Evolutionary conservation across 2,113 vertebrate species (phyloP), one percentile per base, ranked within the genome.

Genomic region (Plecturocebus donacophilus): DNA sequence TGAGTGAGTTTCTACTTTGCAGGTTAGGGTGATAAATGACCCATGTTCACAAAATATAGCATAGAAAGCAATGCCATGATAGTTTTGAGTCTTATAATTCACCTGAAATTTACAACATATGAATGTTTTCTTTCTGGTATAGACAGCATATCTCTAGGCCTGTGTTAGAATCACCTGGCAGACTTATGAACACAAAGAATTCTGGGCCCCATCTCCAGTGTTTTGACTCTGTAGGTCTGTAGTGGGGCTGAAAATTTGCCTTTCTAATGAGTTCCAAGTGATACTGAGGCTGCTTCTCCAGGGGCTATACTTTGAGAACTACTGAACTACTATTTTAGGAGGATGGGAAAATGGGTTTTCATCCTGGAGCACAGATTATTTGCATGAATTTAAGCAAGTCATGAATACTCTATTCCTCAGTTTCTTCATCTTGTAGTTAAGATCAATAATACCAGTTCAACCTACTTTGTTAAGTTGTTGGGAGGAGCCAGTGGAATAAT

Each of bases 211-310:
- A 68, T 58, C 40, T 10, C 2, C 23, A 77, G 30, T 56, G 2
- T 94, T 96, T 87, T 87, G 73, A 66, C 30, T 90, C 49, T 76
- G 47, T 73, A 61, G 11, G 1, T 82, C 25, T 84, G 47, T n/a
- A 10, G 5, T 64, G 17, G 20, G 12, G 20, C 25, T n/a, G 13
- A 61, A 3, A 94, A 81, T 80, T 85, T 87, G 6, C 25, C 45
- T 94, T 96, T 96, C 40, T 83, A 64, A 70, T 30, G 89, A 96
- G 5, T 89, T 86, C 13, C 35, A 71, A 49, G 47, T 94, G 81
- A 94, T 76, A 14, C 17, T 77, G 16, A 71, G 30, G 16, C 38
- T 94, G 10, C 25, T 96, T 92, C 58, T 96, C 73, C 11, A 42
- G 27, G 58, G 42, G 87, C 3, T 10, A 91, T 45, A 81, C 21